Percentiles rank a stretch among this genome's conserved stretches.
These are phyloP conservation scores for Muscicapa comitata DNA, from an alignment of 2,797 vertebrate genomes.

Conservation along the genomic window DNA sequence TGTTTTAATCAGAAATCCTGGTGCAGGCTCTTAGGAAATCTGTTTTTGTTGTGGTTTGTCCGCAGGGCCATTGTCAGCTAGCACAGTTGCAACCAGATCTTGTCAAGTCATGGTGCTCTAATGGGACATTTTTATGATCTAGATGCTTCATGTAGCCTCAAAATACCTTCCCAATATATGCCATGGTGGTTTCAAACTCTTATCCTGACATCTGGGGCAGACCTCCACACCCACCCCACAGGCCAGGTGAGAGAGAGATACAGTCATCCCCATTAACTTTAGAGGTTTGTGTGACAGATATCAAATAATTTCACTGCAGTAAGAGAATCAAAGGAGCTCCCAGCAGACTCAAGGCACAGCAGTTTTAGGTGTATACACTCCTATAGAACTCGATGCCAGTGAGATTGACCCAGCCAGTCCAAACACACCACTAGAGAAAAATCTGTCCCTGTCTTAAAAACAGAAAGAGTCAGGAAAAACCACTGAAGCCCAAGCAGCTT, in stretches of 20 bases:
- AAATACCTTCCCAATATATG: not conserved
- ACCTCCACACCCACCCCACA: not conserved
- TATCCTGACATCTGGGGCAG: not conserved
- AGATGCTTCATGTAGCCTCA: not conserved
- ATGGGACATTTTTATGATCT: not conserved
- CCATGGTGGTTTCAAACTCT: not conserved
- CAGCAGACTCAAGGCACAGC: not conserved
- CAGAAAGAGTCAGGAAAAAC: conserved; percentile 1
- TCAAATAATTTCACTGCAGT: not conserved
- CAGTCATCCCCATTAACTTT: not conserved
- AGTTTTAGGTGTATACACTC: not conserved
- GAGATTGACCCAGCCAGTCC: not conserved
- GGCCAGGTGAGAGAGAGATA: not conserved
- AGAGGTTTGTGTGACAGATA: not conserved
- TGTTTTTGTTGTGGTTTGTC: not conserved
- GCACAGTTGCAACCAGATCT: not conserved
- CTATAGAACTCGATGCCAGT: not conserved
- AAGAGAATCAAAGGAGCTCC: not conserved
- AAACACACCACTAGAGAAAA: not conserved
- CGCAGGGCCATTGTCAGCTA: not conserved
- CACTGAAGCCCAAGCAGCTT: not conserved
- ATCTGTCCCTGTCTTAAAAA: not conserved
- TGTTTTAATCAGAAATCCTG: not conserved
- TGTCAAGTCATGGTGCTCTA: not conserved
- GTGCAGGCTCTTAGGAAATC: not conserved